A percentile compares a stretch with the other conserved stretches of the same genome.
Evolutionary conservation across 2,113 vertebrate species (phyloP).

Genomic region (Grallaria varia): DNA sequence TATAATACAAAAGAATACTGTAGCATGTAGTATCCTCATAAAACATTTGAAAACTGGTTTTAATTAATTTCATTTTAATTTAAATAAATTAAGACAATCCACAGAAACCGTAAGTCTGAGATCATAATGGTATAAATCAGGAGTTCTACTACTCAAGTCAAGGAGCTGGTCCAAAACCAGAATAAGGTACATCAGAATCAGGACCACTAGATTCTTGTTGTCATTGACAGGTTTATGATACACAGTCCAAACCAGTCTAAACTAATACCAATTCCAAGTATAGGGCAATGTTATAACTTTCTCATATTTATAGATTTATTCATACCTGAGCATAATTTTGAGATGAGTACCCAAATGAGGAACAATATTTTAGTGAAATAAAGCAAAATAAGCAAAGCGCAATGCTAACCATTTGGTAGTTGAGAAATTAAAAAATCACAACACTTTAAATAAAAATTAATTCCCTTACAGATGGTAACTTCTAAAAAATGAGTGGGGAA

Average conservation of each 20-base stretch:
- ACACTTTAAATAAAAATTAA: slow-evolving; percentile 46
- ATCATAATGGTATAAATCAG: not conserved
- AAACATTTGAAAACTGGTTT: not conserved
- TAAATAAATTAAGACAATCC: not conserved
- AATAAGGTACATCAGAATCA: not conserved
- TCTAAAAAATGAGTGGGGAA: slow-evolving; percentile 49
- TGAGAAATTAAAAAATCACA: slow-evolving; percentile 52
- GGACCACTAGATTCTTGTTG: not conserved
- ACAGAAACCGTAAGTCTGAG: not conserved
- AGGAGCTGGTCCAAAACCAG: not conserved
- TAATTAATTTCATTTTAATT: not conserved
- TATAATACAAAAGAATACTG: not conserved
- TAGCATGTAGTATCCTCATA: not conserved
- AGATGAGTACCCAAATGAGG: not conserved
- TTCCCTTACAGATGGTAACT: slow-evolving; percentile 1
- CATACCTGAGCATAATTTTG: not conserved
- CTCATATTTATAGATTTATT: not conserved
- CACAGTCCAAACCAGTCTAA: not conserved
- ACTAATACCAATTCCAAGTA: not conserved
- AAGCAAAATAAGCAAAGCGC: not conserved
- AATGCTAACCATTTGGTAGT: not conserved
- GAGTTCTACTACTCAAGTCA: not conserved
- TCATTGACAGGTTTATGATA: not conserved
- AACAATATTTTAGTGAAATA: slow-evolving; percentile 1
- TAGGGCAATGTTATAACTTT: not conserved